Evolutionary conservation across 2,888 invertebrate species (phyloP).

Genomic region (Drosophila sordidapex): DNA sequence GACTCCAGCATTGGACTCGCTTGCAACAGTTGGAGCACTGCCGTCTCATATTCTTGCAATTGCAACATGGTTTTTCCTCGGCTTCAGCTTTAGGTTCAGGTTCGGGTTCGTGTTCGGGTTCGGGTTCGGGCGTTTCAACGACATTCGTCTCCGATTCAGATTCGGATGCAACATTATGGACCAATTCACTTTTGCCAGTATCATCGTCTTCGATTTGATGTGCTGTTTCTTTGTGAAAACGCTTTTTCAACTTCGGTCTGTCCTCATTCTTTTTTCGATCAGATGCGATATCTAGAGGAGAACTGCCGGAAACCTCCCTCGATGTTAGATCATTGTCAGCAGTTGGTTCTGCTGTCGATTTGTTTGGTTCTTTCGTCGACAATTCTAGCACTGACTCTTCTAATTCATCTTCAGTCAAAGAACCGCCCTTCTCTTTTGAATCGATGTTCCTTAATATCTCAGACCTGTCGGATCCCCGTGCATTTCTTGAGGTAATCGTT

Average conservation of each 20-base stretch:
- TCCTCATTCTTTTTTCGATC: background rate
- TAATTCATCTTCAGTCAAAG: background rate
- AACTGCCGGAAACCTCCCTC: background rate
- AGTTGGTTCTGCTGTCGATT: background rate
- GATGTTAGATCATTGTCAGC: background rate
- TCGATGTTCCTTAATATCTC: background rate
- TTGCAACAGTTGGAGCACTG: background rate
- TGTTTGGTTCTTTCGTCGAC: background rate
- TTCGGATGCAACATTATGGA: background rate
- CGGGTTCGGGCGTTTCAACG: background rate
- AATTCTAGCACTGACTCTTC: background rate
- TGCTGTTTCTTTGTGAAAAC: background rate
- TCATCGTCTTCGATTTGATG: background rate
- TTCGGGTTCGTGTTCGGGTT: background rate
- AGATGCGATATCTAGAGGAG: background rate
- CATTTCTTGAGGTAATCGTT: background rate
- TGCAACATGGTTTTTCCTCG: background rate
- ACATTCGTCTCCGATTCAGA: slow-evolving; percentile 1
- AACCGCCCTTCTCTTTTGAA: background rate
- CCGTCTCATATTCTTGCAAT: background rate
- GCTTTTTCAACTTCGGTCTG: background rate
- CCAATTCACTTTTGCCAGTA: background rate
- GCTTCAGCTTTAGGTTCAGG: background rate
- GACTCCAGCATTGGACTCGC: background rate
- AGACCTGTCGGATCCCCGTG: background rate